These are phyloP conservation scores for Orthosia cruda DNA, from an alignment of 2,888 invertebrate species.

Conservation along the genomic window DNA sequence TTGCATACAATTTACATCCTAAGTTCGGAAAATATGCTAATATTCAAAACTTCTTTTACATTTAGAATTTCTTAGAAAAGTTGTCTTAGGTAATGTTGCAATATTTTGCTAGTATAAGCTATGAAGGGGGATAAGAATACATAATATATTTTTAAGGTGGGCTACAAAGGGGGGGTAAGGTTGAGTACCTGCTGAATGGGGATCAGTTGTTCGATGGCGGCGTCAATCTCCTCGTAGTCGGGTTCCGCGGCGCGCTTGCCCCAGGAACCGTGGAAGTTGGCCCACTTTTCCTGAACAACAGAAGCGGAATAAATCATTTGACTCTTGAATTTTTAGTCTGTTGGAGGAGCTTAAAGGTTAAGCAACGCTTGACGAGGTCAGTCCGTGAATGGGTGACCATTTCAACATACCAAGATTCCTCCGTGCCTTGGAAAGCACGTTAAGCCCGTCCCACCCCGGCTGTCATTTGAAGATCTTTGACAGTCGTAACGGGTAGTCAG, in stretches of 20 bases:
- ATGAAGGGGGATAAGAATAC: slow-evolving; percentile 22
- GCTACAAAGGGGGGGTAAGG: no score
- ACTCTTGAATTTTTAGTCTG: no score
- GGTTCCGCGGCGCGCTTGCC: slow-evolving; percentile 92
- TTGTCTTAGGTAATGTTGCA: slow-evolving; percentile 39
- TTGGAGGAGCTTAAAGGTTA: no score
- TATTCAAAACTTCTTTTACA: slow-evolving; percentile 46
- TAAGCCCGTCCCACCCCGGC: no score
- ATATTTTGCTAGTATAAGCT: slow-evolving; percentile 46
- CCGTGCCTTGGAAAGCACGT: no score
- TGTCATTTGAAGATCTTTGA: no score
- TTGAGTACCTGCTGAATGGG: slow-evolving; percentile 81
- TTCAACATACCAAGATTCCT: no score
- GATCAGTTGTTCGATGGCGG: slow-evolving; percentile 81
- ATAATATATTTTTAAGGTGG: neutral
- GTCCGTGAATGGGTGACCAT: no score
- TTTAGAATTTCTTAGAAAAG: slow-evolving; percentile 26
- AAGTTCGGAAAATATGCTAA: slow-evolving; percentile 58
- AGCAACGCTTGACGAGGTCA: no score
- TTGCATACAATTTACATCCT: slow-evolving; percentile 54
- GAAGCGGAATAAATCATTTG: neutral
- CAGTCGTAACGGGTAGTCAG: no score
- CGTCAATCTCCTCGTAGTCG: slow-evolving; percentile 87
- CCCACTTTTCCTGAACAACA: slow-evolving; percentile 92
- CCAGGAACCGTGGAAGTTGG: slow-evolving; percentile 94